Evolutionary conservation across 2,888 invertebrate species (phyloP), one percentile per base, ranked within the genome.

Genomic region (Caenorhabditis sp.): DNA sequence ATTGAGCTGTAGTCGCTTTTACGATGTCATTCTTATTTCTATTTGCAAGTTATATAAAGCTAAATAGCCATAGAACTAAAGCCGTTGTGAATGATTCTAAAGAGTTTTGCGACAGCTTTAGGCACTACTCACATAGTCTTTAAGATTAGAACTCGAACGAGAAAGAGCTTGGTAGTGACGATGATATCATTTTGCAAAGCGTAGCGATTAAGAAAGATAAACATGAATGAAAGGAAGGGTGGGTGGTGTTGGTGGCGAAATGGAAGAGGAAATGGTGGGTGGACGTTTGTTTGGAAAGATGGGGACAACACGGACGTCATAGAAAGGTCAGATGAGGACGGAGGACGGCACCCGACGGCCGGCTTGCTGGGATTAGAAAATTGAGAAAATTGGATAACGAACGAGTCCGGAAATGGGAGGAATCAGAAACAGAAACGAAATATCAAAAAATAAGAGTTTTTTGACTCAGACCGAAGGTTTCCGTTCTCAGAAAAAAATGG

Each of bases 211-310:
- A 61, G 70, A 60, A 44, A 60, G 70, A 61, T n/a, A 35, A 53
- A 53, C 53, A 50, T 26, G 13, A 58, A 24, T 24, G 37, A 51
- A 53, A n/a, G n/a, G n/a, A n/a, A 53, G 35, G 24, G 32, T 15
- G 9, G 65, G 22, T 35, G 20, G 32, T 20, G 44, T 51, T 50
- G 78, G 62, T 62, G 56, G 69, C 24, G 78, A 64, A 58, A 58
- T 58, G 50, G 69, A 35, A 50, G 68, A 47, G 67, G 76, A 76
- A 62, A 68, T 60, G 68, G 77, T 58, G 77, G 68, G 77, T 61
- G 77, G 76, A 72, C 62, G 64, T 72, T 72, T 72, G 72, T 72
- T 74, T 74, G 40, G 58, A 58, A 67, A 53, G 71, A 70, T 50
- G 70, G 70, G 58, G n/a, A n/a, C n/a, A n/a, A 51, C 51, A 28